Conservation (phyloP, 2,888 invertebrate genomes). For the Oxystoma pomonae region DNA sequence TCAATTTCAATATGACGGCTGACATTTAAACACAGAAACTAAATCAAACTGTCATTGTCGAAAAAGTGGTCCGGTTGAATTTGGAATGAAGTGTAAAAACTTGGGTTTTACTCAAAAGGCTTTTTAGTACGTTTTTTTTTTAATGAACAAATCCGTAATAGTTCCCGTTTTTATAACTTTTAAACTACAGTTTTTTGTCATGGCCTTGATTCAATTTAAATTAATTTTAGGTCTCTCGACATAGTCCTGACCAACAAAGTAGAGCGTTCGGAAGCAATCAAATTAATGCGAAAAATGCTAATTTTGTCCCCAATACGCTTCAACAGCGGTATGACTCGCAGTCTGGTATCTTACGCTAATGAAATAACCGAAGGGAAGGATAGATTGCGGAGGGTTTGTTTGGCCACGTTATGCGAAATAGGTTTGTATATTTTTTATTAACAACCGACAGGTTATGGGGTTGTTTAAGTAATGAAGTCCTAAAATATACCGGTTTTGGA, state of each 20-base stretch:
- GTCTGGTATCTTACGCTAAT: slow-evolving; percentile 77
- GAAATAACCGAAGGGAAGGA: slow-evolving; percentile 76
- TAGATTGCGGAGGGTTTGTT: slow-evolving; percentile 75
- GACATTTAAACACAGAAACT: too few species aligned
- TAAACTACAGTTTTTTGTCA: too few species aligned
- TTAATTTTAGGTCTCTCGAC: slow-evolving; percentile 88
- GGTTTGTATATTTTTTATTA: slow-evolving; percentile 51
- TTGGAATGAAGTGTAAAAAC: too few species aligned
- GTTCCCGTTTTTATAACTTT: too few species aligned
- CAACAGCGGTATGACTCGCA: slow-evolving; percentile 71
- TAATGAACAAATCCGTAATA: neutral
- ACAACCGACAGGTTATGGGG: too few species aligned
- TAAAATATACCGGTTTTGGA: too few species aligned
- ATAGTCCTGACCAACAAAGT: slow-evolving; percentile 86
- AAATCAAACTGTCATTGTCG: too few species aligned
- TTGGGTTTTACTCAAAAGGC: too few species aligned
- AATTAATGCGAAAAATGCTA: slow-evolving; percentile 72
- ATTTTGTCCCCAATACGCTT: slow-evolving; percentile 63
- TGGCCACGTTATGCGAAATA: slow-evolving; percentile 86
- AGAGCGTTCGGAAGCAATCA: slow-evolving; percentile 87
- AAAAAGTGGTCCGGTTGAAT: too few species aligned
- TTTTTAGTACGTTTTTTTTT: neutral
- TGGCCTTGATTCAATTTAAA: too few species aligned
- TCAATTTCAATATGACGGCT: too few species aligned
- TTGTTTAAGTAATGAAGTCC: too few species aligned